Evolutionary conservation across 2,888 invertebrate species (phyloP).

Genomic region (Saturnia japonica): DNA sequence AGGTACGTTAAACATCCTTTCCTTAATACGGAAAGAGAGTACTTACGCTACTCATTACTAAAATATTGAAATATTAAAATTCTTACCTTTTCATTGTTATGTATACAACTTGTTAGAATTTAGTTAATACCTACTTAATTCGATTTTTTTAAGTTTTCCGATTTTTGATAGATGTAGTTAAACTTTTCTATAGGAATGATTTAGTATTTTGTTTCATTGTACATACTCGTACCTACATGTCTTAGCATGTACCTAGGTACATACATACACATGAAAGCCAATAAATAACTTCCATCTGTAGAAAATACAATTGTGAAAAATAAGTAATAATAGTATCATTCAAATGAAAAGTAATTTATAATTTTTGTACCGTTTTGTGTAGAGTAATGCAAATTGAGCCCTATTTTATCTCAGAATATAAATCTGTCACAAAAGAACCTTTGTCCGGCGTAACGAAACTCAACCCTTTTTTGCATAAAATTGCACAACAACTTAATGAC

Average conservation of each 20-base stretch:
- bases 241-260: not conserved
- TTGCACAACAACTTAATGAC: constrained; percentile 68
- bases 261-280: too few species aligned
- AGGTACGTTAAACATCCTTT: not conserved
- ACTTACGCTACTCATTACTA: not conserved
- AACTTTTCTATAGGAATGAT: not conserved
- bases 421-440: constrained; percentile 41
- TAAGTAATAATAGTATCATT: not conserved
- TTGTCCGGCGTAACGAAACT: constrained; percentile 44
- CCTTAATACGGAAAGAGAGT: not conserved
- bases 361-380: not conserved
- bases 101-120: not conserved
- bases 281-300: not conserved
- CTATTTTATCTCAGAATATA: constrained; percentile 32
- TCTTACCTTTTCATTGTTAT: not conserved
- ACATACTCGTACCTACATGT: not conserved
- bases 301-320: not conserved
- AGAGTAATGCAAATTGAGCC: not conserved
- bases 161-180: not conserved
- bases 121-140: not conserved
- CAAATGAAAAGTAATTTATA: not conserved
- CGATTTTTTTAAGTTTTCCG: not conserved
- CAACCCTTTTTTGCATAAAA: constrained; percentile 76
- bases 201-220: not conserved
- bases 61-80: not conserved